phyloP scores from a whole-genome alignment of 2,797 vertebrate genomes.

The Hydrolagus colliei region DNA sequence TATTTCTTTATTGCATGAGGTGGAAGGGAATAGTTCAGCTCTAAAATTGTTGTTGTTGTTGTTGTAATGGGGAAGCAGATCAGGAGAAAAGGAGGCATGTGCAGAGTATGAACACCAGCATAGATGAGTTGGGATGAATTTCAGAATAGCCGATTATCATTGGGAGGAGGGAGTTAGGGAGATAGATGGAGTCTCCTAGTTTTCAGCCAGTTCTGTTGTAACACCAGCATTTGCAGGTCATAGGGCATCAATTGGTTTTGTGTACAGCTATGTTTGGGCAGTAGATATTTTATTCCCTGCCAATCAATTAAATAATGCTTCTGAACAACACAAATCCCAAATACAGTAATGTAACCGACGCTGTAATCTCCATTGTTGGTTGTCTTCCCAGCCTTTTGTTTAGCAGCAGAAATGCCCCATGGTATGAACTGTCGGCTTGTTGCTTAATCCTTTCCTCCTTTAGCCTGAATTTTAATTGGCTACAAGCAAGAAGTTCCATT shows the following conservation, averaged over 20 bases:
- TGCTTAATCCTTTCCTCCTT: not conserved
- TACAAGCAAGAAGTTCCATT: slow-evolving; percentile 14
- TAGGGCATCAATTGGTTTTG: not conserved
- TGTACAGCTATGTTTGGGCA: not conserved
- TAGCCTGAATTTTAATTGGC: slow-evolving; percentile 10
- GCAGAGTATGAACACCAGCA: no score
- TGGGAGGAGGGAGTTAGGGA: no score
- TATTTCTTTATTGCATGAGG: no score
- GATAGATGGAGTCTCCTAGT: no score
- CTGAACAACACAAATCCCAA: not conserved
- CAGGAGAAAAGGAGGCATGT: no score
- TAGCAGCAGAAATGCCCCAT: not conserved
- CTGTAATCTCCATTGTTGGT: slow-evolving; percentile 6
- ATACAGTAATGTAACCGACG: not conserved
- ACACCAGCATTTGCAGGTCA: not conserved
- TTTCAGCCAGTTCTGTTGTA: not conserved
- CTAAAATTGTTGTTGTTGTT: no score
- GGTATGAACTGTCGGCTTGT: not conserved
- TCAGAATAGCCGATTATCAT: no score
- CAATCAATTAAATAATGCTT: no score
- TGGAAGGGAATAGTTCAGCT: no score
- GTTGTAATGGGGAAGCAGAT: no score
- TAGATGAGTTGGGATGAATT: no score
- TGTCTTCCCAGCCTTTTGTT: not conserved
- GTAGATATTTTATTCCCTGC: no score